Percentiles rank a stretch among this genome's conserved stretches.
phyloP scores from a whole-genome alignment of 2,888 invertebrate species.

The Pterobdella sp. region DNA sequence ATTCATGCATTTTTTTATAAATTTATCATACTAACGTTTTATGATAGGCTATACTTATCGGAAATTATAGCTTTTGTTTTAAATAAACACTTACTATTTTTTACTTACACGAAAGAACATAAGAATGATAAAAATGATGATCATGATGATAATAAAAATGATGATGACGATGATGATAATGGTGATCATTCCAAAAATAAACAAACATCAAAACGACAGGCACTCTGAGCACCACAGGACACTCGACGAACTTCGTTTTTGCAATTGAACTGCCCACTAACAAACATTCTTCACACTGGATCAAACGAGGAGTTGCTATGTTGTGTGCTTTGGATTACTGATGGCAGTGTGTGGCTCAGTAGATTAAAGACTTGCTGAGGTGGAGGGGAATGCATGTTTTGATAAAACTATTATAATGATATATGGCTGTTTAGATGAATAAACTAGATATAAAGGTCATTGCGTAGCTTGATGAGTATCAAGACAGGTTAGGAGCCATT shows the following conservation, averaged over 20 bases:
- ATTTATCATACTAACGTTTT: too few relatives aligned
- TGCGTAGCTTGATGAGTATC: too few relatives aligned
- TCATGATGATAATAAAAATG: too few relatives aligned
- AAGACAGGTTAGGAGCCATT: too few relatives aligned
- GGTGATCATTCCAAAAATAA: not conserved
- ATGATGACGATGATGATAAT: too few relatives aligned
- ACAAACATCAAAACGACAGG: constrained; percentile 41
- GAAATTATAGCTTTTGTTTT: too few relatives aligned
- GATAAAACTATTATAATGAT: not conserved
- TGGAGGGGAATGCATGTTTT: not conserved
- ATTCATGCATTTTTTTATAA: too few relatives aligned
- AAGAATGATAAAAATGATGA: too few relatives aligned
- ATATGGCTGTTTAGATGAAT: not conserved
- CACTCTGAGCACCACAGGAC: constrained; percentile 51
- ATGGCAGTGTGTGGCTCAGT: constrained; percentile 28
- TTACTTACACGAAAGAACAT: too few relatives aligned
- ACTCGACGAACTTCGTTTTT: constrained; percentile 53
- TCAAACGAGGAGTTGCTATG: constrained; percentile 51
- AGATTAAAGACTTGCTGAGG: too few relatives aligned
- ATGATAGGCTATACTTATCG: too few relatives aligned
- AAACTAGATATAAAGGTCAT: not conserved
- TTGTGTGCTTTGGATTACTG: constrained; percentile 52
- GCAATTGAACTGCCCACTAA: constrained; percentile 49
- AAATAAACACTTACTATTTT: too few relatives aligned
- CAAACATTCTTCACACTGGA: constrained; percentile 50